A percentile compares a stretch with the other conserved stretches of the same genome.
Evolutionary conservation across 1,140 invertebrate genomes (phyloP).

Genomic region (Ptiloglossa arizonensis): DNA sequence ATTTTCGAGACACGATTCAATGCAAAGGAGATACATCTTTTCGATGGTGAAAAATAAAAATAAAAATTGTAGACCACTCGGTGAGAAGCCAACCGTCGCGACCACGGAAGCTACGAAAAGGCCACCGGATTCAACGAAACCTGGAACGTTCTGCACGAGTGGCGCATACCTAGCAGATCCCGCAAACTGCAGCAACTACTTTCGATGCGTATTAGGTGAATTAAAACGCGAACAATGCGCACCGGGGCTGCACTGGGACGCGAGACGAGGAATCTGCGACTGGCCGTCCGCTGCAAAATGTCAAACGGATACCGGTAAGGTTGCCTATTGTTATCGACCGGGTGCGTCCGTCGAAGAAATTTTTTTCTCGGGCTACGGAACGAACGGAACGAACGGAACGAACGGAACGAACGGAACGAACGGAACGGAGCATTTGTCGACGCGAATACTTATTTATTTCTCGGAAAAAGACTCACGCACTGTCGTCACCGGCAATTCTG

Average conservation of each 20-base stretch:
- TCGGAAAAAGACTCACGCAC: no score
- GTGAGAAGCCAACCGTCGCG: constrained; percentile 8
- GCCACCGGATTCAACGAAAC: background rate
- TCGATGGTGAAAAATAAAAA: no score
- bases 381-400: no score
- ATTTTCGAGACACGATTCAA: no score
- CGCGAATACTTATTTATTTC: no score
- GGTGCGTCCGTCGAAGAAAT: no score
- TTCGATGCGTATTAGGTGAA: constrained; percentile 87
- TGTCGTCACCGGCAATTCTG: no score
- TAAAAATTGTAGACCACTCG: constrained; percentile 17
- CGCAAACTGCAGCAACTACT: constrained; percentile 88
- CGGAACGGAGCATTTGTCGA: no score
- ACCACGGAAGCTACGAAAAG: constrained; percentile 21
- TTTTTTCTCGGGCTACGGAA: no score
- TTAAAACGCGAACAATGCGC: constrained; percentile 88
- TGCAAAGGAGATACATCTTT: no score
- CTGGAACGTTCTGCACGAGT: constrained; percentile 81
- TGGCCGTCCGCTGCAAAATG: constrained; percentile 90
- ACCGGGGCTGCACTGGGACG: constrained; percentile 91
- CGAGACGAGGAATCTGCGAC: constrained; percentile 86
- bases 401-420: no score
- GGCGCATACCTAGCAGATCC: constrained; percentile 87
- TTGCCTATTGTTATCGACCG: background rate
- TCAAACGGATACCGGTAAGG: constrained; percentile 71